Evolutionary conservation across 2,113 vertebrate species (phyloP), one percentile per base, ranked within the genome.

Genomic region (Melanotaenia duboulayi): DNA sequence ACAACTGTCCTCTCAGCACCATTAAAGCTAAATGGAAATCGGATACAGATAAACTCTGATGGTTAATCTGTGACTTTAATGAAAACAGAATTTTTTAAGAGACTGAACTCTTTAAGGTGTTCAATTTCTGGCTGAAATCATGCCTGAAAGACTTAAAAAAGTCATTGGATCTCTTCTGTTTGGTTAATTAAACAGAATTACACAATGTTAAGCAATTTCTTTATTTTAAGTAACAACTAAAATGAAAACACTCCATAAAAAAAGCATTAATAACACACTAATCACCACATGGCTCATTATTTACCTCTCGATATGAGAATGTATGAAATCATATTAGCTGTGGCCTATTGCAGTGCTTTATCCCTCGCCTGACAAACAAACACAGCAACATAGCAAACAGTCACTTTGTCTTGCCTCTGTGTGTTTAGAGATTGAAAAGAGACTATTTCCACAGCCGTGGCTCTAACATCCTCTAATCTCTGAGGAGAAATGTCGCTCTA

Each of bases 391-490:
- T 3, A 1, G 37, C 73, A 68, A 82, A 67, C 72, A 79, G 62
- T 13, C 70, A 71, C 55, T 84, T 66, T 86, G 62, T 67, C 56
- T 74, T 37, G 58, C 60, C 20, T 71, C 4, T 35, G 56, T 78
- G 76, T 82, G 68, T 80, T 57, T 71, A 61, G 62, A 75, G 77
- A 81, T 78, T 22, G 78, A 85, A 72, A 69, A 77, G 74, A 64
- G 68, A 81, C 67, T 46, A 71, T 78, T 83, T 87, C 73, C 69
- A 81, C 77, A 76, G 76, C 74, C 50, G 70, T 40, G 67, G 63
- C 42, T 60, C 66, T 16, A 76, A 86, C 76, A 73, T 84, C 74
- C 76, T 84, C 80, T 87, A 84, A 91, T 90, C 88, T 81, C 74
- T 14, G 17, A 65, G 62, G 73, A 81, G 61, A 76, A 81, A 79